phyloP scores from a whole-genome alignment of 2,888 invertebrate species.

The Timandra comae region DNA sequence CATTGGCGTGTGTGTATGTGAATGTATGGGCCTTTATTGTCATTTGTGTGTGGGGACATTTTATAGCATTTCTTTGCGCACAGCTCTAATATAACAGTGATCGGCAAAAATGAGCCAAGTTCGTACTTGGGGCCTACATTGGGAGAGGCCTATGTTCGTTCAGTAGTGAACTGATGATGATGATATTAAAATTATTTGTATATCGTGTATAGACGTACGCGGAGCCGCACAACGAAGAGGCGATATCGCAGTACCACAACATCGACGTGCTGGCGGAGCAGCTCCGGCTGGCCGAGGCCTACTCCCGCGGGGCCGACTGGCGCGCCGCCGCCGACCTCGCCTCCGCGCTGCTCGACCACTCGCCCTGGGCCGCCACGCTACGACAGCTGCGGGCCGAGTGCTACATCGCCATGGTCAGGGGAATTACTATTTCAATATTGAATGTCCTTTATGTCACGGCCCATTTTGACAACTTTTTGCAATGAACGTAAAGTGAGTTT shows the following conservation, averaged over 20 bases:
- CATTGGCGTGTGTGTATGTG: no score
- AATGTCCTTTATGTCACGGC: neutral
- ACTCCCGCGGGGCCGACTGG: conserved; percentile 70
- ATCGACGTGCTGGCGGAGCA: conserved; percentile 82
- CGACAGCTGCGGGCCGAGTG: conserved; percentile 92
- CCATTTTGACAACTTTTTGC: no score
- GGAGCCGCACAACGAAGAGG: conserved; percentile 88
- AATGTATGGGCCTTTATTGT: no score
- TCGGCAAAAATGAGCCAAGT: no score
- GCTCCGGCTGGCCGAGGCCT: conserved; percentile 74
- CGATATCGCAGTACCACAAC: conserved; percentile 80
- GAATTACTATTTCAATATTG: no score
- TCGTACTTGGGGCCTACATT: no score
- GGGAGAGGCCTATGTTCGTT: no score
- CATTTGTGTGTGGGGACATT: no score
- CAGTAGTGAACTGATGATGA: no score
- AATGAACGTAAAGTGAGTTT: neutral
- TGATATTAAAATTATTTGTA: neutral
- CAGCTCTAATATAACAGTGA: no score
- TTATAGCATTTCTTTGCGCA: no score
- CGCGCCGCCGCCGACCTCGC: conserved; percentile 70
- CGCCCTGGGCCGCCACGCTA: conserved; percentile 92
- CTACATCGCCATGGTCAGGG: conserved; percentile 79
- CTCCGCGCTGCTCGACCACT: conserved; percentile 85
- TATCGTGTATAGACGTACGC: conserved; percentile 39